phyloP scores from a whole-genome alignment of 2,888 invertebrate species.

The Tetrapedia diversipes region DNA sequence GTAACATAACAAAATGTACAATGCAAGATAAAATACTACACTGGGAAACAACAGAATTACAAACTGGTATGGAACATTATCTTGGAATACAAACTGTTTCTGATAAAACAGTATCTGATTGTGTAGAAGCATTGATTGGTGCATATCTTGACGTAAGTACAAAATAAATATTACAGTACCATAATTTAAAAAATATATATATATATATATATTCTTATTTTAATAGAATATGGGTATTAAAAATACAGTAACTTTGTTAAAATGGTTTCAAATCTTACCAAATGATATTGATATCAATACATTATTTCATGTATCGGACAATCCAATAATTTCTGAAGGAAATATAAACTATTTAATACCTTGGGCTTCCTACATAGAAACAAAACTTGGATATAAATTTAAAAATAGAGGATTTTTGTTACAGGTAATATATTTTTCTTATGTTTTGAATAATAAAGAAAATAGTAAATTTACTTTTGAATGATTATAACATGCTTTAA shows the following conservation, averaged over 20 bases:
- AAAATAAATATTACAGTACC: not conserved
- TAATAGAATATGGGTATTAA: slow-evolving; percentile 84
- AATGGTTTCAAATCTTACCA: slow-evolving; percentile 87
- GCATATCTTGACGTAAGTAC: slow-evolving; percentile 85
- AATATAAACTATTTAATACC: slow-evolving; percentile 80
- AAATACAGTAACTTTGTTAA: slow-evolving; percentile 85
- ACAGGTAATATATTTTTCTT: slow-evolving; percentile 87
- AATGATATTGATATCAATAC: slow-evolving; percentile 79
- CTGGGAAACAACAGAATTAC: slow-evolving; percentile 78
- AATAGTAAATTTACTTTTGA: not conserved
- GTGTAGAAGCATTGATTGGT: slow-evolving; percentile 93
- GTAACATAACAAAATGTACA: slow-evolving; percentile 72
- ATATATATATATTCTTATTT: slow-evolving; percentile 21
- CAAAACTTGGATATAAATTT: slow-evolving; percentile 89
- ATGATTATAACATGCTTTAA: not conserved
- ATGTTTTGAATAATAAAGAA: slow-evolving; percentile 79
- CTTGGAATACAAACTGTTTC: slow-evolving; percentile 83
- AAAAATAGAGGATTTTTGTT: slow-evolving; percentile 91
- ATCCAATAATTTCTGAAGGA: slow-evolving; percentile 53
- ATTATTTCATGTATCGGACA: slow-evolving; percentile 64
- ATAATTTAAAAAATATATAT: not conserved
- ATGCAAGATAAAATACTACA: slow-evolving; percentile 75
- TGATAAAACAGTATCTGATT: slow-evolving; percentile 91
- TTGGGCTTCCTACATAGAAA: slow-evolving; percentile 84
- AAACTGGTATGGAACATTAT: slow-evolving; percentile 83